These are phyloP conservation scores for Anguilla anguilla DNA, from an alignment of 2,797 vertebrate genomes.

Conservation along the genomic window DNA sequence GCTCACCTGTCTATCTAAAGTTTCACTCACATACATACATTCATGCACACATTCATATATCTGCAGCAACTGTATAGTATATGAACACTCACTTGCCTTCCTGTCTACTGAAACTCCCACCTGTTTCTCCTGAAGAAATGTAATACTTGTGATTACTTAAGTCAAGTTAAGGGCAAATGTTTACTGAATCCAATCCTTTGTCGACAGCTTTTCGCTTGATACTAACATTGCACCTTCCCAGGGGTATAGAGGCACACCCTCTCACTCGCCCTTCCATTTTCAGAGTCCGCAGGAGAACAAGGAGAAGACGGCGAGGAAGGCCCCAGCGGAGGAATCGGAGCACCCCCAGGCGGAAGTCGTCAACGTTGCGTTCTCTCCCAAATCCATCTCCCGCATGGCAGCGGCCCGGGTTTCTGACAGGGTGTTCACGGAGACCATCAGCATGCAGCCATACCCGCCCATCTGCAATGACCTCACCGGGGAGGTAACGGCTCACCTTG, in stretches of 20 bases:
- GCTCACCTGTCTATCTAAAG: not conserved
- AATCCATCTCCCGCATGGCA: constrained; percentile 54
- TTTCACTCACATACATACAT: not conserved
- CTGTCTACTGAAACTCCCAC: not conserved
- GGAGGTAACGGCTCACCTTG: constrained; percentile 53
- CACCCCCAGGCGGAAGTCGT: constrained; percentile 56
- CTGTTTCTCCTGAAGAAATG: not conserved
- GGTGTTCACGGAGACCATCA: constrained; percentile 52
- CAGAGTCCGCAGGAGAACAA: constrained; percentile 32
- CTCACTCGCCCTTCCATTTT: not conserved
- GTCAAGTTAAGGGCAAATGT: too few relatives aligned
- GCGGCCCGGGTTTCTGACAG: constrained; percentile 61
- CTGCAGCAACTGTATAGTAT: not conserved
- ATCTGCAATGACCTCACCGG: constrained; percentile 69
- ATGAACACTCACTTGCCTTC: not conserved
- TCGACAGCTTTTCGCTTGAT: not conserved
- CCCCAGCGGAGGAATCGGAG: not conserved
- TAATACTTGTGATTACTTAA: not conserved
- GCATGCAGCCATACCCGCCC: constrained; percentile 51
- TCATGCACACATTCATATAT: not conserved
- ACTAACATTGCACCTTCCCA: not conserved
- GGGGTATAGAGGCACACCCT: not conserved
- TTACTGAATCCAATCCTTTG: not conserved
- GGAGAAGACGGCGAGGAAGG: constrained; percentile 15
- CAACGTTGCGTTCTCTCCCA: constrained; percentile 49